Evolutionary conservation across 2,113 vertebrate genomes (phyloP).

Genomic region (Pampusana beccarii): DNA sequence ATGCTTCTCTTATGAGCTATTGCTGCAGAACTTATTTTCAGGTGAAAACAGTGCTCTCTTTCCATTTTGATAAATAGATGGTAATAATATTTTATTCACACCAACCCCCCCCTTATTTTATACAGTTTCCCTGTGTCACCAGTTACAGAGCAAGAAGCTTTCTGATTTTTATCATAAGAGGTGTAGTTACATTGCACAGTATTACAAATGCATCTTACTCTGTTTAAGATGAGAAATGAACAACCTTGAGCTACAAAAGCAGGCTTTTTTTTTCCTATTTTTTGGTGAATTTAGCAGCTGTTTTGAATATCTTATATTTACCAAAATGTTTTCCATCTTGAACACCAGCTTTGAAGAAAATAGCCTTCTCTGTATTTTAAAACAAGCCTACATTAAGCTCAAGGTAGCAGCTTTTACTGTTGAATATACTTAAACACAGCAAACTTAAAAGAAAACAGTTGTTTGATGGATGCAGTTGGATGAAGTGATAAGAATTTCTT

Average conservation of each 20-base stretch:
- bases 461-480: neutral
- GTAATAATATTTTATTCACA: neutral
- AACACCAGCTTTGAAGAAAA: neutral
- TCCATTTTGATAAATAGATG: neutral
- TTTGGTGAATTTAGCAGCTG: neutral
- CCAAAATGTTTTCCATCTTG: neutral
- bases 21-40: neutral
- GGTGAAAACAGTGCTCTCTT: neutral
- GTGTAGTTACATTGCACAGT: neutral
- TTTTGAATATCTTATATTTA: neutral
- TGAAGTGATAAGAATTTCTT: neutral
- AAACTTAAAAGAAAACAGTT: neutral
- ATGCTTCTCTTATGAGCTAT: neutral
- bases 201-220: neutral
- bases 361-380: neutral
- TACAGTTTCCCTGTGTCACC: neutral
- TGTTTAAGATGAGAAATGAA: neutral
- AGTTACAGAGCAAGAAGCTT: neutral
- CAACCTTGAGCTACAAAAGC: neutral
- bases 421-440: neutral
- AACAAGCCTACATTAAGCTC: neutral
- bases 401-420: neutral
- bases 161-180: neutral
- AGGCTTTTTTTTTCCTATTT: neutral
- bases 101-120: neutral